phyloP scores from a whole-genome alignment of 1,140 invertebrate genomes.

The Bombus polaris region DNA sequence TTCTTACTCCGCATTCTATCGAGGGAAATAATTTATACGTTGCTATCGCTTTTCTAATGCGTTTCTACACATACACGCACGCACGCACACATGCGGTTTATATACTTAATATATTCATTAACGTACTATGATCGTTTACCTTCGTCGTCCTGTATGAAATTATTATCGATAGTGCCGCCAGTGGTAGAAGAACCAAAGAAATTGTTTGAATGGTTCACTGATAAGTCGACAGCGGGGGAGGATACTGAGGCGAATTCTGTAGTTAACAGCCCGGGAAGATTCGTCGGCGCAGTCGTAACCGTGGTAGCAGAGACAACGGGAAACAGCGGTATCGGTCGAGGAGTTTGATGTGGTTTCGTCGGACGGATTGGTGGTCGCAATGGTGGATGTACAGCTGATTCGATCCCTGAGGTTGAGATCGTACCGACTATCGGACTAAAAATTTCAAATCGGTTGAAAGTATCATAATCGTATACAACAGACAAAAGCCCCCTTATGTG shows the following conservation, averaged over 20 bases:
- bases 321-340: slow-evolving; percentile 78
- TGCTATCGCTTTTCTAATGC: neutral
- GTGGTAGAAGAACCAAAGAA: slow-evolving; percentile 60
- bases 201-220: slow-evolving; percentile 63
- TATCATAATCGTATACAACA: too few species aligned
- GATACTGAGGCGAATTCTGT: slow-evolving; percentile 28
- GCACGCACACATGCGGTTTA: neutral
- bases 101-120: neutral
- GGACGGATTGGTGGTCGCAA: slow-evolving; percentile 69
- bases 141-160: slow-evolving; percentile 80
- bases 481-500: too few species aligned
- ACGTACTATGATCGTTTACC: slow-evolving; percentile 56
- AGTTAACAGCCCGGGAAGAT: neutral
- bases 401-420: slow-evolving; percentile 36
- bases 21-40: slow-evolving; percentile 33
- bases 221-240: slow-evolving; percentile 38
- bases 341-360: slow-evolving; percentile 72
- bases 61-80: neutral
- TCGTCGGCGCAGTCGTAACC: neutral
- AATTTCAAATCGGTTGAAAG: neutral
- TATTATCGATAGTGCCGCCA: slow-evolving; percentile 74
- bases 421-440: slow-evolving; percentile 54
- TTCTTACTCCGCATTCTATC: slow-evolving; percentile 90
- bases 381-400: slow-evolving; percentile 42
- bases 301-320: slow-evolving; percentile 59